A percentile compares a stretch with the other conserved stretches of the same genome.
Evolutionary conservation across 2,113 vertebrate species (phyloP).

Genomic region (Pygoscelis adeliae): DNA sequence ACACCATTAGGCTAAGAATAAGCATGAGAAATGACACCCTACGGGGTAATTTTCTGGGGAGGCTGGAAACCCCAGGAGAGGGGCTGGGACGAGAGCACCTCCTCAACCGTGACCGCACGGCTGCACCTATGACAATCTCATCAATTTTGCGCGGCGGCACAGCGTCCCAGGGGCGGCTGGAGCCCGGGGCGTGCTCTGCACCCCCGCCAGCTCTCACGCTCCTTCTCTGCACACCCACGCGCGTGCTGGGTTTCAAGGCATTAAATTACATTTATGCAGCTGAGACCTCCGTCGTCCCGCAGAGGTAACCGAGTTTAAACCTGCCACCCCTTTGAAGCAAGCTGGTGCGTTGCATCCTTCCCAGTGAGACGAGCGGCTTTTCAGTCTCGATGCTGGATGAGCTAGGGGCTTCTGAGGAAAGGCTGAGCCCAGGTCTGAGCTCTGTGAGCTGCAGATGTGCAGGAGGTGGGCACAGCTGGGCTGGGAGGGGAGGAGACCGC

Average conservation of each 20-base stretch:
- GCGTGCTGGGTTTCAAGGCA: neutral
- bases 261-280: neutral
- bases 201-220: neutral
- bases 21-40: conserved; percentile 17
- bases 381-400: rapidly evolving
- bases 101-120: neutral
- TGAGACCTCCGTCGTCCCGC: rapidly evolving
- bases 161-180: neutral
- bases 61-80: neutral
- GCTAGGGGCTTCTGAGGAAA: neutral
- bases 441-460: rapidly evolving
- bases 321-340: neutral
- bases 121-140: neutral
- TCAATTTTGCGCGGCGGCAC: neutral
- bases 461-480: neutral
- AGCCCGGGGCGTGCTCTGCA: neutral
- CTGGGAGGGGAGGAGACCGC: rapidly evolving
- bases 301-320: neutral
- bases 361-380: neutral
- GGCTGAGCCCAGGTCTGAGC: neutral
- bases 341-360: rapidly evolving
- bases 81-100: neutral
- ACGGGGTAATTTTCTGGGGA: neutral
- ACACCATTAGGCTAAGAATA: neutral
- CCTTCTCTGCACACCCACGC: neutral